Conservation (phyloP, 2,113 vertebrate species). For the Ibidorhyncha struthersii region DNA sequence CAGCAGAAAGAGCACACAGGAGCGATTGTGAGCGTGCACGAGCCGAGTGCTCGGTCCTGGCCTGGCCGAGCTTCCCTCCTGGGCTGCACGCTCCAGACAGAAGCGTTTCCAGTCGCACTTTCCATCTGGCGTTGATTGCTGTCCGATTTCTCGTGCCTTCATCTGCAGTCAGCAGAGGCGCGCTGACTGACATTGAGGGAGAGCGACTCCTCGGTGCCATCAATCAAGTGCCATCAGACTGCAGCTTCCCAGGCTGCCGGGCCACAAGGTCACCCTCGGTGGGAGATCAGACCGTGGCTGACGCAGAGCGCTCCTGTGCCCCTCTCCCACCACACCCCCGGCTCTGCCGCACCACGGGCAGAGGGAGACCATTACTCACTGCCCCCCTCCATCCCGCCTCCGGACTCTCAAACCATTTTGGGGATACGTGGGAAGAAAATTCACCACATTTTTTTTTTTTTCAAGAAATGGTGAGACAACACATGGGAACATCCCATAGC, state of each 20-base stretch:
- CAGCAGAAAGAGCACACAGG: background rate
- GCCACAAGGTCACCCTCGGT: background rate
- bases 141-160: background rate
- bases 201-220: background rate
- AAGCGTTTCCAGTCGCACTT: background rate
- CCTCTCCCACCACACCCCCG: background rate
- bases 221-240: constrained; percentile 23
- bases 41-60: rapidly evolving
- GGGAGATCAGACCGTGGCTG: background rate
- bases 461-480: too few relatives aligned
- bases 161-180: constrained; percentile 8
- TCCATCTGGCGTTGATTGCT: background rate
- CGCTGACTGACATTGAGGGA: background rate
- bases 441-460: too few relatives aligned
- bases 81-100: background rate
- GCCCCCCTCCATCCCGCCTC: too few relatives aligned
- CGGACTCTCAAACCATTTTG: too few relatives aligned
- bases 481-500: too few relatives aligned
- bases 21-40: rapidly evolving
- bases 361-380: too few relatives aligned
- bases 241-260: background rate
- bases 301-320: background rate
- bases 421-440: too few relatives aligned
- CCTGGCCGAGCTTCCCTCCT: background rate
- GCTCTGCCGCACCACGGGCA: rapidly evolving